Evolutionary conservation across 2,888 invertebrate genomes (phyloP).

Genomic region (Allolobophora icterica): DNA sequence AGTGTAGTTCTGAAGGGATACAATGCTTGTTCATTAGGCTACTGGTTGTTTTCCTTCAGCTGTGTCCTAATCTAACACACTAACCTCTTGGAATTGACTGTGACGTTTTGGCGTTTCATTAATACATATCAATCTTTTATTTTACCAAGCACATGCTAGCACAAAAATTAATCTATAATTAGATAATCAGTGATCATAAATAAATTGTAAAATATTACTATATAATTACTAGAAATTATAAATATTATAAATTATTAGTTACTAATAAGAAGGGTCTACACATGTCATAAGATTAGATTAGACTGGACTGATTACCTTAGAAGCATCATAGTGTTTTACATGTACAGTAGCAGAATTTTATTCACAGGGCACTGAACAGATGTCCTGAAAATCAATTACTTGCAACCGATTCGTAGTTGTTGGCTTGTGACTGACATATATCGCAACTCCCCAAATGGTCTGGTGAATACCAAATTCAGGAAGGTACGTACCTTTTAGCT

Average conservation of each 20-base stretch:
- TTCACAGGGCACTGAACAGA: not conserved
- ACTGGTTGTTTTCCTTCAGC: too few relatives aligned
- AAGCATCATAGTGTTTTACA: not conserved
- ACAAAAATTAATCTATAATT: too few relatives aligned
- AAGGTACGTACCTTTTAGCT: conserved; percentile 56
- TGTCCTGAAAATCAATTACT: not conserved
- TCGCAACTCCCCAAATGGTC: too few relatives aligned
- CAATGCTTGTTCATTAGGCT: too few relatives aligned
- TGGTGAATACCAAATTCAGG: not conserved
- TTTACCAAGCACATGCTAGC: too few relatives aligned
- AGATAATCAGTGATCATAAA: too few relatives aligned
- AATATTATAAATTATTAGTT: not conserved
- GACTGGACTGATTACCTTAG: not conserved
- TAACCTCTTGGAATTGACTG: too few relatives aligned
- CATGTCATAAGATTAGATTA: not conserved
- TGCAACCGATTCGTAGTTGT: not conserved
- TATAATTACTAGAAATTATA: not conserved
- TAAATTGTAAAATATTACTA: not conserved
- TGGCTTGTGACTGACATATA: too few relatives aligned
- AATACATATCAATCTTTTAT: too few relatives aligned
- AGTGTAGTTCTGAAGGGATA: too few relatives aligned
- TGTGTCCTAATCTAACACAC: too few relatives aligned
- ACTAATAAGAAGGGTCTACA: not conserved
- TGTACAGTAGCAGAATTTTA: not conserved
- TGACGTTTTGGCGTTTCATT: too few relatives aligned